Base-by-base conservation (phyloP, 2,888 invertebrate species). In the Eurytoma adleriae region DNA sequence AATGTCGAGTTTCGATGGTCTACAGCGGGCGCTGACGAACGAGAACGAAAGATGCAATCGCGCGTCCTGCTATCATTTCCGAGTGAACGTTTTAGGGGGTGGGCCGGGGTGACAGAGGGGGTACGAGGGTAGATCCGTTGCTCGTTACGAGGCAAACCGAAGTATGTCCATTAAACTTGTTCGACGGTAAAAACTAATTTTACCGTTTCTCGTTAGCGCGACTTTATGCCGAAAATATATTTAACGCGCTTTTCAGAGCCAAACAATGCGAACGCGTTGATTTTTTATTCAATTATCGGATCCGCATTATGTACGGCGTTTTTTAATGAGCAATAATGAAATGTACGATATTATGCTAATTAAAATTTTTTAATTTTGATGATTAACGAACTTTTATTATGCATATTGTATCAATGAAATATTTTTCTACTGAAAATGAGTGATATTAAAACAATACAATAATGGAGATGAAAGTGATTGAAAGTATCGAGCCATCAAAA, bases 1-100 rank as follows among this genome's bases (percentile, higher is more conserved):
- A 85, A 83, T 76, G 84, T 84, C 83, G 61, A 20, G 54, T 69
- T 77, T 77, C 82, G 83, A 78, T 73, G 71, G 62, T 67, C 27
- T 67, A 52, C 71, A 59, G 61, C 61, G 57, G 74, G 56, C 66
- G n/a, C 62, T 77, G 78, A 75, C 81, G 80, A 77, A 72, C 50
- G 82, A 66, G 62, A 67, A 40, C 67, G 40, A 62, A 59, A 59
- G 68, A 57, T 50, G 74, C 61, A 27, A 24, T 56, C 48, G 66
- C 66, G 59, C 52, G 5, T 14, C 5, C 48, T 3, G n/a, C 54
- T 54, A 54, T 54, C 54, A 54, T 54, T 54, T 54, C 40, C 54
- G 54, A 14, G 54, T n/a, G 54, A n/a, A 54, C 54, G n/a, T 54
- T 54, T 54, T 54, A 16, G 16, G 54, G 54, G n/a, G 54, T n/a